Evolutionary conservation across 92 coral and sea anemone genomes (phyloP), one percentile per base, ranked within the genome.

Genomic region (Muricea muricata): DNA sequence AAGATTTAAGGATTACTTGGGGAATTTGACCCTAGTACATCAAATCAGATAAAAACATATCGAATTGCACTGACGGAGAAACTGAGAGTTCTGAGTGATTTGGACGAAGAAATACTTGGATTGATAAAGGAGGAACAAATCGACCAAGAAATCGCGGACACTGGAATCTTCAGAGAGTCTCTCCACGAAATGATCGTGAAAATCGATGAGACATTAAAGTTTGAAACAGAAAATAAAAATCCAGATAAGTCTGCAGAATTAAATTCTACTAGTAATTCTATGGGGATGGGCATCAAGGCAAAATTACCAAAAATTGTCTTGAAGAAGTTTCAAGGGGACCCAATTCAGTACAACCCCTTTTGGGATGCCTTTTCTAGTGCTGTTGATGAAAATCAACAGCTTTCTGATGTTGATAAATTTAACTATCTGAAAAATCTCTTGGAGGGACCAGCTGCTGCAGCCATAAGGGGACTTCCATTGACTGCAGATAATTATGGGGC

Each of bases 11-110:
- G 21, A 20, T 23, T 69, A 21, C 65, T 83, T 0, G 33, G 71
- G 32, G 23, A 70, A 34, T 71, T 83, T 24, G 87, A 71, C 48
- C 47, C 58, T 17, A 23, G 25, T 24, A 17, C 17, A 13, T 78
- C 35, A 14, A 83, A 72, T 33, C 80, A 83, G 26, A 12, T 83
- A 66, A 61, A 85, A 75, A 76, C 84, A 10, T 85, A 85, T 85
- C 88, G 83, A 60, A 85, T 61, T 24, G 73, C 83, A 1, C 88
- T 84, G 18, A 55, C 82, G 31, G 82, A 84, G 18, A 84, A 84
- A 74, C 39, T 84, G 15, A 57, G 61, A 33, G 82, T 84, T 46
- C 83, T 84, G 20, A 68, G 88, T 45, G 45, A 8, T 15, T 70
- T 71, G 88, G 81, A 61, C 24, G 80, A 41, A 23, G 77, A 56